Percentiles rank a stretch among this genome's conserved stretches.
These are phyloP conservation scores for Asarcornis scutulata DNA, from an alignment of 2,113 vertebrate species.

Conservation along the genomic window DNA sequence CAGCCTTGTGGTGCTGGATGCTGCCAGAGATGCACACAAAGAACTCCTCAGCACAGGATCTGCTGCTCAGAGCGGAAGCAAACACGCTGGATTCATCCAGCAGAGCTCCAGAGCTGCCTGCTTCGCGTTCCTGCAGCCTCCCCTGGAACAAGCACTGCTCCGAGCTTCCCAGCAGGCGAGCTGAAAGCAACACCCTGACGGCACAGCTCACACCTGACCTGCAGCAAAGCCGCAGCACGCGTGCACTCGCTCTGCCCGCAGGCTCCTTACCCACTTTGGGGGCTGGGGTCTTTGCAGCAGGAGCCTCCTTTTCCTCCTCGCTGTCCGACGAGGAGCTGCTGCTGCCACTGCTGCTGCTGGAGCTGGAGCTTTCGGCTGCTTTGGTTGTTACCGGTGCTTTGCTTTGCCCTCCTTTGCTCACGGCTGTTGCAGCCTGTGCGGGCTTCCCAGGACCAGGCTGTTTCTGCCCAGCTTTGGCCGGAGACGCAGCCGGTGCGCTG, in stretches of 20 bases:
- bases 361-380: not conserved
- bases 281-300: not conserved
- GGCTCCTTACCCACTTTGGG: constrained; percentile 60
- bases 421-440: not conserved
- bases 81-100: not conserved
- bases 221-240: not conserved
- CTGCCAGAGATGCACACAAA: constrained; percentile 8
- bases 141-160: not conserved
- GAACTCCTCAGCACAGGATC: constrained; percentile 7
- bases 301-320: constrained; percentile 43
- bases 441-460: constrained; percentile 3
- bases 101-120: not conserved
- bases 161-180: not conserved
- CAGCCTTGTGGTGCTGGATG: not conserved
- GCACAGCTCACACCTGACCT: not conserved
- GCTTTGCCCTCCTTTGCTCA: constrained; percentile 4
- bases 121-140: constrained; percentile 11
- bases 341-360: constrained; percentile 18
- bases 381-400: not conserved
- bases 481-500: not conserved
- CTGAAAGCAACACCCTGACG: not conserved
- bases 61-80: not conserved
- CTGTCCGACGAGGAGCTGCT: constrained; percentile 57
- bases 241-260: not conserved
- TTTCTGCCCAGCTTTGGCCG: constrained; percentile 8